Conservation (phyloP, 2,797 vertebrate species). For the Pyrrhura leucotis region DNA sequence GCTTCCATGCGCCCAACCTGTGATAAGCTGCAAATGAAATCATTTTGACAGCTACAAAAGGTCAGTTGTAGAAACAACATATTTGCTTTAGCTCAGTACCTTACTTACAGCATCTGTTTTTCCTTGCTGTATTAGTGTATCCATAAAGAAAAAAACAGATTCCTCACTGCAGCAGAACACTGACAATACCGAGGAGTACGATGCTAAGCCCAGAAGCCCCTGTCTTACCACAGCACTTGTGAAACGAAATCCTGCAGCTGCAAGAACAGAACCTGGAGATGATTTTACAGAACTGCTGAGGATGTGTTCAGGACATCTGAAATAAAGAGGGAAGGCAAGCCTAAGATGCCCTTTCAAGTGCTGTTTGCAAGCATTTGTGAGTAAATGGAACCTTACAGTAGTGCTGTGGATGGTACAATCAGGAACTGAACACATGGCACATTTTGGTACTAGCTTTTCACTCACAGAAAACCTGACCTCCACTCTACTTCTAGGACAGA, state of each 20-base stretch:
- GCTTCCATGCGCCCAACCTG: neutral
- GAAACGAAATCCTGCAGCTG: neutral
- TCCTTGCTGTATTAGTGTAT: neutral
- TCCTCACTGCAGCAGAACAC: neutral
- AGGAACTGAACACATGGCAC: neutral
- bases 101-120: neutral
- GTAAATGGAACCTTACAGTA: neutral
- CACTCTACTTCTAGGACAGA: neutral
- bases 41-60: slow-evolving; percentile 44
- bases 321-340: neutral
- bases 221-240: neutral
- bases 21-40: slow-evolving; percentile 15
- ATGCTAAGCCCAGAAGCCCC: neutral
- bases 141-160: neutral
- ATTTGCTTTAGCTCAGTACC: neutral
- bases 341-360: neutral
- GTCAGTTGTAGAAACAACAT: slow-evolving; percentile 13
- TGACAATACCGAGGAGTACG: neutral
- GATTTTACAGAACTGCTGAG: neutral
- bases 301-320: neutral
- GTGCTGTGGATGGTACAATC: neutral
- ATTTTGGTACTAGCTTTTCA: neutral
- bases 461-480: neutral
- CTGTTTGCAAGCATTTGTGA: neutral
- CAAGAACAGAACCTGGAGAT: neutral